Conservation (phyloP, 2,113 vertebrate species). For the Rhinichthys klamathensis region DNA sequence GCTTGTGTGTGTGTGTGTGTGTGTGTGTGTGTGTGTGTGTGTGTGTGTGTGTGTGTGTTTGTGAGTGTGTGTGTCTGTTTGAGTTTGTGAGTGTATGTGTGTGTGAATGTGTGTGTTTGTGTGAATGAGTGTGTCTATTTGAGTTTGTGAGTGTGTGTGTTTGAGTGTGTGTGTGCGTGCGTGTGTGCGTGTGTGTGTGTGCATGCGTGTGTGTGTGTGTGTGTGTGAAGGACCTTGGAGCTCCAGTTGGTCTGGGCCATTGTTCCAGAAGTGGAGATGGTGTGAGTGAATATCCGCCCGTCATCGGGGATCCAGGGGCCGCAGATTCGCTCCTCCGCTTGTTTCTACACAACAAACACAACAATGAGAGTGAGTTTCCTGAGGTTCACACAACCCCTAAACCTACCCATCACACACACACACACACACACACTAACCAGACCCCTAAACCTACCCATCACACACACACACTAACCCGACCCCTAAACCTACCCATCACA, state of each 20-base stretch:
- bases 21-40: background rate
- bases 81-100: background rate
- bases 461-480: too few relatives aligned
- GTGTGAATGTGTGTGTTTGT: too few relatives aligned
- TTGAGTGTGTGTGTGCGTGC: background rate
- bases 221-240: slow-evolving; percentile 73
- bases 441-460: too few relatives aligned
- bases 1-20: background rate
- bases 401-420: too few relatives aligned
- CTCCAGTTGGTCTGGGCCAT: slow-evolving; percentile 87
- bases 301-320: slow-evolving; percentile 86
- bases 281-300: slow-evolving; percentile 86
- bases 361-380: background rate
- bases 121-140: too few relatives aligned
- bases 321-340: slow-evolving; percentile 77
- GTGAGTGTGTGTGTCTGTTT: background rate
- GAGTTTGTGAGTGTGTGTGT: background rate
- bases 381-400: too few relatives aligned
- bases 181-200: background rate
- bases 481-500: too few relatives aligned
- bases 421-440: too few relatives aligned
- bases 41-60: background rate
- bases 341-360: slow-evolving; percentile 52
- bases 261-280: slow-evolving; percentile 80
- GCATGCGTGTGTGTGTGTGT: too few relatives aligned